Conservation (phyloP, 1,140 invertebrate genomes). For the Leguminivora glycinivorella region DNA sequence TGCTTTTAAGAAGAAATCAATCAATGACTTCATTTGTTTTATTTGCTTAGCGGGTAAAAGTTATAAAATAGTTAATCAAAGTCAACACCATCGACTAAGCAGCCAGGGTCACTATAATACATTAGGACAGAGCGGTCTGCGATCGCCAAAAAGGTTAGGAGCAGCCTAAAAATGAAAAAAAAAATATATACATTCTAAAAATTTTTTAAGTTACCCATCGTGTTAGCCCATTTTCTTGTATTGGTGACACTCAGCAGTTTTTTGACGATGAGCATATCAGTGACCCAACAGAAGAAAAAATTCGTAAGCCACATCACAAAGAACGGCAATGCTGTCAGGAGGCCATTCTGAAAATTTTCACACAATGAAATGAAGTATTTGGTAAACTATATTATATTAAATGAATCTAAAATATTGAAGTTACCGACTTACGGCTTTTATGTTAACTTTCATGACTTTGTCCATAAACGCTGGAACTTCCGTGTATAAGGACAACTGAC, state of each 20-base stretch:
- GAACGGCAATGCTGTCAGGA: constrained; percentile 84
- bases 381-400: no score
- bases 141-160: no score
- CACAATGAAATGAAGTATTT: constrained; percentile 9
- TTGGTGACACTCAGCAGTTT: constrained; percentile 62
- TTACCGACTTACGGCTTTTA: constrained; percentile 80
- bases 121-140: no score
- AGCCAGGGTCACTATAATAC: no score
- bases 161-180: no score
- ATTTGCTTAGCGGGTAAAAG: no score
- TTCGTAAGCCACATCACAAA: constrained; percentile 77
- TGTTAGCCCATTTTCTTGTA: constrained; percentile 76
- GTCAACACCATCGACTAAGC: no score
- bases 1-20: no score
- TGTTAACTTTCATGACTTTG: constrained; percentile 87
- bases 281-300: constrained; percentile 74
- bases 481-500: constrained; percentile 92
- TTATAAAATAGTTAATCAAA: no score
- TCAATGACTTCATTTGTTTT: no score
- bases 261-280: constrained; percentile 71
- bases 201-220: no score
- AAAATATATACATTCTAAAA: no score
- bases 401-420: background rate
- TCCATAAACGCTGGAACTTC: constrained; percentile 93
- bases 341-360: constrained; percentile 78